These are phyloP conservation scores for Tinea semifulvella DNA, from an alignment of 2,888 invertebrate species.

Conservation along the genomic window DNA sequence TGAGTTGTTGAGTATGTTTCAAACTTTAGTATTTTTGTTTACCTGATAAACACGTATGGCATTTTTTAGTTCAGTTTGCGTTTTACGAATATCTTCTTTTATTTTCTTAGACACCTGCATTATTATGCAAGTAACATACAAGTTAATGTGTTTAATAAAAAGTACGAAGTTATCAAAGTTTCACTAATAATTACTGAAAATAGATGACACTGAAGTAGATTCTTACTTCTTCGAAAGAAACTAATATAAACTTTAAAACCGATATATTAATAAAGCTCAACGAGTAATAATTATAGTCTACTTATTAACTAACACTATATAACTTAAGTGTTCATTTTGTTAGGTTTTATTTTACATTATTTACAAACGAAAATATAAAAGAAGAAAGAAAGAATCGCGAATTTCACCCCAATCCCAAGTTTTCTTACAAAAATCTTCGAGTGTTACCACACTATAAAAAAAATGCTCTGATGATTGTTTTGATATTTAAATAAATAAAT, in stretches of 20 bases:
- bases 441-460: too few relatives aligned
- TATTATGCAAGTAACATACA: background rate
- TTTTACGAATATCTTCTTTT: slow-evolving; percentile 68
- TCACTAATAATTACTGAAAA: slow-evolving; percentile 6
- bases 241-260: slow-evolving; percentile 1
- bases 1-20: background rate
- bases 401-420: too few relatives aligned
- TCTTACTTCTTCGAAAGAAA: slow-evolving; percentile 4
- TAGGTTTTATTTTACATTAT: too few relatives aligned
- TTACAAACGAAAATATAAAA: too few relatives aligned
- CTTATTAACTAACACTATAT: too few relatives aligned
- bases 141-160: background rate
- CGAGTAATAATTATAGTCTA: too few relatives aligned
- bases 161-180: slow-evolving; percentile 4
- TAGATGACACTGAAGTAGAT: slow-evolving; percentile 8
- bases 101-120: slow-evolving; percentile 72
- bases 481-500: too few relatives aligned
- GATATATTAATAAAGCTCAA: background rate
- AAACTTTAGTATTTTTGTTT: slow-evolving; percentile 25
- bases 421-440: too few relatives aligned
- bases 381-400: too few relatives aligned
- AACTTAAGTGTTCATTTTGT: too few relatives aligned
- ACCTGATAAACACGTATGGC: slow-evolving; percentile 73
- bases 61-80: slow-evolving; percentile 68
- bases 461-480: too few relatives aligned